These are phyloP conservation scores for Scolopax rusticola DNA, from an alignment of 2,797 vertebrate genomes.

Conservation along the genomic window DNA sequence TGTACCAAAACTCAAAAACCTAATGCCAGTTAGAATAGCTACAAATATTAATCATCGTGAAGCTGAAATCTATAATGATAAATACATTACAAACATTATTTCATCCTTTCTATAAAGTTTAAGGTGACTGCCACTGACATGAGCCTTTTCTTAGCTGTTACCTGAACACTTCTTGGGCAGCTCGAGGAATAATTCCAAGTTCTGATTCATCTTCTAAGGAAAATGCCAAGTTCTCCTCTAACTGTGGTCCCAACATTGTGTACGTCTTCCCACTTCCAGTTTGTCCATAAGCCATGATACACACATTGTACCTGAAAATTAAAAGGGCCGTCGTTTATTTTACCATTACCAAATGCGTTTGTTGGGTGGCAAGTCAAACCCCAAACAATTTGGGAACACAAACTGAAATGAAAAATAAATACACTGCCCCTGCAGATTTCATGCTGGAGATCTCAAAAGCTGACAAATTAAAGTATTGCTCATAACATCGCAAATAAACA, in stretches of 20 bases:
- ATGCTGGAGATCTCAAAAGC: neutral
- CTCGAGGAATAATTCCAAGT: conserved; percentile 86
- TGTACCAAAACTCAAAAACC: neutral
- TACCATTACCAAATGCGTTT: neutral
- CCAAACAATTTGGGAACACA: neutral
- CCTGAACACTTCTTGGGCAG: conserved; percentile 86
- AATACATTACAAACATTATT: neutral
- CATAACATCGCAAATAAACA: neutral
- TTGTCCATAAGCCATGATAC: conserved; percentile 92
- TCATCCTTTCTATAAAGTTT: neutral
- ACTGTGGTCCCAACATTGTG: conserved; percentile 85
- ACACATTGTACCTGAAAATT: conserved; percentile 86
- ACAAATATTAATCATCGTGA: neutral
- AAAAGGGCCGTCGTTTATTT: neutral
- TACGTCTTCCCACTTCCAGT: conserved; percentile 91
- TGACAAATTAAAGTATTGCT: neutral
- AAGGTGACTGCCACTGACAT: neutral
- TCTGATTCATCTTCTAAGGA: conserved; percentile 41
- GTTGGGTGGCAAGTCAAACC: neutral
- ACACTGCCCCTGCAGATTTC: neutral
- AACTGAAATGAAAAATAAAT: neutral
- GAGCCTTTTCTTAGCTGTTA: conserved; percentile 36
- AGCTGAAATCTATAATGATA: neutral
- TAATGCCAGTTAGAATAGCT: neutral
- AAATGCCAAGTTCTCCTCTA: conserved; percentile 7